Evolutionary conservation across 2,888 invertebrate genomes (phyloP).

Genomic region (Zhuqinia jingwanae): DNA sequence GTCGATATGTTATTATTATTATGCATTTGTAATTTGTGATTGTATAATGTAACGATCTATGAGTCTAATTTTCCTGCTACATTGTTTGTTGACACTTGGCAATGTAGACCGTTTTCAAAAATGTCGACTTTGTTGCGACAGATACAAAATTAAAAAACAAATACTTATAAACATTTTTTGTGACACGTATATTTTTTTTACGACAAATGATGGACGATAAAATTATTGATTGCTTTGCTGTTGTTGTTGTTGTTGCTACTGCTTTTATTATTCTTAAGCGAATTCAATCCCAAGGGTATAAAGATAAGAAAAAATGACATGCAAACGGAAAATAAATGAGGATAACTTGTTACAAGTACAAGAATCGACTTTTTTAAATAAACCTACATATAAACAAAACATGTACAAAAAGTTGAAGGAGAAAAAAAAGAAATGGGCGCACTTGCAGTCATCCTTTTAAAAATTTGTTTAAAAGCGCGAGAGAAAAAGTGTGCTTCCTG

Average conservation of each 20-base stretch:
- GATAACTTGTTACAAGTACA: background rate
- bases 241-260: background rate
- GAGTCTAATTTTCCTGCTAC: conserved; percentile 9
- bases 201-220: no score
- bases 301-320: background rate
- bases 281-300: background rate
- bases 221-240: background rate
- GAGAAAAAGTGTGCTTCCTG: conserved; percentile 60
- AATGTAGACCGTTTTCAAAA: conserved; percentile 19
- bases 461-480: no score
- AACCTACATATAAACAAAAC: no score
- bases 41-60: no score
- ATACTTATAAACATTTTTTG: no score
- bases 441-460: conserved; percentile 41
- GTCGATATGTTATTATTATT: no score
- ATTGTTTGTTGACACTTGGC: conserved; percentile 34
- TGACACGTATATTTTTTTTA: no score
- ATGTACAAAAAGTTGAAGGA: conserved; percentile 47
- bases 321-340: background rate
- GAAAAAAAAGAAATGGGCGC: no score
- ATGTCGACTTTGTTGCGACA: background rate
- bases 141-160: conserved; percentile 4
- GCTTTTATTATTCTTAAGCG: no score
- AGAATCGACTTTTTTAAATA: no score
- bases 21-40: no score